A percentile compares a stretch with the other conserved stretches of the same genome.
These are phyloP conservation scores for Vicugna pacos DNA, from an alignment of 2,113 vertebrate genomes.

Conservation along the genomic window DNA sequence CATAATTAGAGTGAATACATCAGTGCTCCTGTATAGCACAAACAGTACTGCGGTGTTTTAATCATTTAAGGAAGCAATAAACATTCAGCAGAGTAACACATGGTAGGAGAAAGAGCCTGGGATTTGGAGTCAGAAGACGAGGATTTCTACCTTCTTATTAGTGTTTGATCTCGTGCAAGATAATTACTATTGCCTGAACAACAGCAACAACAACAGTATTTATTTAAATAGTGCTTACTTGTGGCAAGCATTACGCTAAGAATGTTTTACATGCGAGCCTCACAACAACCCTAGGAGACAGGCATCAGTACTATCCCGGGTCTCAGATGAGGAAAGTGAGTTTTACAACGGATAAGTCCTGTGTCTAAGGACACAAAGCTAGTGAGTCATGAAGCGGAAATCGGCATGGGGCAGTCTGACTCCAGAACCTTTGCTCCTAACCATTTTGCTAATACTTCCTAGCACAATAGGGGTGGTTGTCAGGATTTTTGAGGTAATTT, in stretches of 20 bases:
- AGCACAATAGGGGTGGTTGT: not conserved
- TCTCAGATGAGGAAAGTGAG: not conserved
- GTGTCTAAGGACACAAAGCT: not conserved
- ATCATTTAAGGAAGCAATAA: slow-evolving; percentile 11
- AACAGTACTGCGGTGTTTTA: slow-evolving; percentile 34
- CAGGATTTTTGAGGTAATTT: not conserved
- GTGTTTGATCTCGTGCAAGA: not conserved
- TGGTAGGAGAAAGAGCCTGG: not conserved
- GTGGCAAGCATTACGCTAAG: not conserved
- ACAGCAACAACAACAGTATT: not conserved
- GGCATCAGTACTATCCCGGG: not conserved
- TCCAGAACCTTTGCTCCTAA: not conserved
- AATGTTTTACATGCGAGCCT: not conserved
- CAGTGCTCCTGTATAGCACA: not conserved
- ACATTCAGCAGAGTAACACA: not conserved
- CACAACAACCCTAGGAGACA: not conserved
- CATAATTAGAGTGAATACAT: slow-evolving; percentile 9
- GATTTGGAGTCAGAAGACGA: not conserved
- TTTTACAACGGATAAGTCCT: not conserved
- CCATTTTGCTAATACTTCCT: not conserved
- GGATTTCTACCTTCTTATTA: not conserved
- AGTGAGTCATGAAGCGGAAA: not conserved
- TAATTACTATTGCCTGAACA: not conserved
- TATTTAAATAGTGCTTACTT: not conserved
- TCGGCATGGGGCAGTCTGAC: not conserved